Percentiles rank a stretch among this genome's conserved stretches.
These are phyloP conservation scores for Rhegmatorhina hoffmannsi DNA, from an alignment of 2,113 vertebrate species.

Conservation along the genomic window DNA sequence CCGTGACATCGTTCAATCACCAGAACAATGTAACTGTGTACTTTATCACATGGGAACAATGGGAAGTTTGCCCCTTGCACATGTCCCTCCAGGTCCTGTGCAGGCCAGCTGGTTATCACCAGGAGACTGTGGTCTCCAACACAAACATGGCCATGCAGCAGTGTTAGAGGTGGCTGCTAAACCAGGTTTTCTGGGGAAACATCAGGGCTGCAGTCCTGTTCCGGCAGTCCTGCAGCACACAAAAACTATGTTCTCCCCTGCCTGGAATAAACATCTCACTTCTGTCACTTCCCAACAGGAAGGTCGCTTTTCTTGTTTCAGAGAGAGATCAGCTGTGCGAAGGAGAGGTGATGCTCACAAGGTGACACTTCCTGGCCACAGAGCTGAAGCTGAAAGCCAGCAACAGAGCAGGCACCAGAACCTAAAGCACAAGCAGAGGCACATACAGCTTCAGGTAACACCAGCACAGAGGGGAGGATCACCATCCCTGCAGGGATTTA, in stretches of 20 bases:
- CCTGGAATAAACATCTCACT: background rate
- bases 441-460: background rate
- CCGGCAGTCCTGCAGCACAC: background rate
- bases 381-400: background rate
- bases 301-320: background rate
- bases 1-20: fast-evolving
- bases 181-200: background rate
- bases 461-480: background rate
- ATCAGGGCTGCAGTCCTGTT: background rate
- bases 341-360: background rate
- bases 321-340: background rate
- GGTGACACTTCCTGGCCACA: background rate
- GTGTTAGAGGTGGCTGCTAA: background rate
- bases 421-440: background rate
- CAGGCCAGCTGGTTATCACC: background rate
- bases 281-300: background rate
- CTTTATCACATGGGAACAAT: background rate
- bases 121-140: background rate
- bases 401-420: background rate
- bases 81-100: background rate
- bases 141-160: fast-evolving
- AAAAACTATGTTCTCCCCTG: background rate
- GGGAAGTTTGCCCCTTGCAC: background rate
- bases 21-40: background rate
- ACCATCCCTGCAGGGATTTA: background rate